A percentile compares a stretch with the other conserved stretches of the same genome.
Conservation (phyloP, 2,888 invertebrate genomes). For the Nemapogon koenigi region DNA sequence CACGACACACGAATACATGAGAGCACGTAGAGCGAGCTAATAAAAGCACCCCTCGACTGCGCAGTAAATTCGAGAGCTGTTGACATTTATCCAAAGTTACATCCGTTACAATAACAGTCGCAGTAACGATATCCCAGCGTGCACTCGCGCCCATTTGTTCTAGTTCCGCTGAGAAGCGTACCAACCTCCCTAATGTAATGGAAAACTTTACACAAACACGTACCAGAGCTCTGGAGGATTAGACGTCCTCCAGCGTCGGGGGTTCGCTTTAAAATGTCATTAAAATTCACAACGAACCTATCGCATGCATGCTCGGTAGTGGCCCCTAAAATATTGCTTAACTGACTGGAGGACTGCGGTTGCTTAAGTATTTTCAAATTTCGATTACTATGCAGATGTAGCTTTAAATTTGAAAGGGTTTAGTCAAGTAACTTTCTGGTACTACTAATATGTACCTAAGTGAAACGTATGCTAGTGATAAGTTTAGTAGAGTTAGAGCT, state of each 20-base stretch:
- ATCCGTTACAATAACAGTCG: slow-evolving; percentile 59
- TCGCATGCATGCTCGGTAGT: too few species aligned
- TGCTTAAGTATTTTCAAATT: too few species aligned
- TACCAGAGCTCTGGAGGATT: slow-evolving; percentile 30
- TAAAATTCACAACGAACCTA: slow-evolving; percentile 40
- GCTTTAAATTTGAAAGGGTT: too few species aligned
- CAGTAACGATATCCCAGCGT: slow-evolving; percentile 44
- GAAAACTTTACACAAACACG: slow-evolving; percentile 51
- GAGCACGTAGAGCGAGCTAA: slow-evolving; percentile 56
- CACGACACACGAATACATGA: slow-evolving; percentile 21
- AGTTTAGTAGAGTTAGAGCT: too few species aligned
- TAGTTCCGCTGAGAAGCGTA: slow-evolving; percentile 35
- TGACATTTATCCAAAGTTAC: slow-evolving; percentile 62
- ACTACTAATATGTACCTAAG: too few species aligned
- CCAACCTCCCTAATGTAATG: slow-evolving; percentile 42
- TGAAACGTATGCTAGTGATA: too few species aligned
- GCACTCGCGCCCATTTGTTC: slow-evolving; percentile 44
- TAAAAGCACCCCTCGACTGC: slow-evolving; percentile 43
- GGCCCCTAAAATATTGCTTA: too few species aligned
- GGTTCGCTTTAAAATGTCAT: slow-evolving; percentile 31
- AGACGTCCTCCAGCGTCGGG: slow-evolving; percentile 23
- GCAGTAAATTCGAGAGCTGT: slow-evolving; percentile 55
- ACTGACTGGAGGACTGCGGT: too few species aligned
- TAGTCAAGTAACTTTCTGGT: too few species aligned
- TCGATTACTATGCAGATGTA: too few species aligned